phyloP scores from a whole-genome alignment of 2,888 invertebrate genomes.

The Rhagium mordax region DNA sequence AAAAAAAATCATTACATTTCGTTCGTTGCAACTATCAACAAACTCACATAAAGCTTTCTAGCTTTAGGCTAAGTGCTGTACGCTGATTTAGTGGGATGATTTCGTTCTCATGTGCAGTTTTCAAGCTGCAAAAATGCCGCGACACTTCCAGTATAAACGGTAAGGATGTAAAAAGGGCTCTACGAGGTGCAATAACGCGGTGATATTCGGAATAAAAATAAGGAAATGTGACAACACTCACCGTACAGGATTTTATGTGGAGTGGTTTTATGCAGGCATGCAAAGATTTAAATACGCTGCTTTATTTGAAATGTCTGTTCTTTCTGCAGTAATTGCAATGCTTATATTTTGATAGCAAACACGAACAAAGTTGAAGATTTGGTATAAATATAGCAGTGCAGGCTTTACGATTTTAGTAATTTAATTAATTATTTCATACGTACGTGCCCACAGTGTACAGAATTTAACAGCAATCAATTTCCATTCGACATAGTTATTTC shows the following conservation, averaged over 20 bases:
- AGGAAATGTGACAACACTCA: neutral
- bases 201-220: constrained; percentile 1
- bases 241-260: neutral
- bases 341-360: no score
- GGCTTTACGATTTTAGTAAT: no score
- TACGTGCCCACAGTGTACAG: no score
- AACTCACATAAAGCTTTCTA: constrained; percentile 19
- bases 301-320: no score
- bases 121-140: constrained; percentile 2
- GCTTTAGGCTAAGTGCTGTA: neutral
- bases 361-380: no score
- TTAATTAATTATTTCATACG: no score
- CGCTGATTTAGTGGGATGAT: constrained; percentile 11
- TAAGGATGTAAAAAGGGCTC: constrained; percentile 5
- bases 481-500: no score
- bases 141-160: constrained; percentile 9
- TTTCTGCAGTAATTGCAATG: no score
- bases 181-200: constrained; percentile 15
- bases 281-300: no score
- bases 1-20: neutral
- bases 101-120: constrained; percentile 19
- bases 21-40: neutral
- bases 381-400: no score
- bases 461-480: no score
- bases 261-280: neutral